Conservation (phyloP, 2,113 vertebrate genomes). For the Notiomystis cincta region DNA sequence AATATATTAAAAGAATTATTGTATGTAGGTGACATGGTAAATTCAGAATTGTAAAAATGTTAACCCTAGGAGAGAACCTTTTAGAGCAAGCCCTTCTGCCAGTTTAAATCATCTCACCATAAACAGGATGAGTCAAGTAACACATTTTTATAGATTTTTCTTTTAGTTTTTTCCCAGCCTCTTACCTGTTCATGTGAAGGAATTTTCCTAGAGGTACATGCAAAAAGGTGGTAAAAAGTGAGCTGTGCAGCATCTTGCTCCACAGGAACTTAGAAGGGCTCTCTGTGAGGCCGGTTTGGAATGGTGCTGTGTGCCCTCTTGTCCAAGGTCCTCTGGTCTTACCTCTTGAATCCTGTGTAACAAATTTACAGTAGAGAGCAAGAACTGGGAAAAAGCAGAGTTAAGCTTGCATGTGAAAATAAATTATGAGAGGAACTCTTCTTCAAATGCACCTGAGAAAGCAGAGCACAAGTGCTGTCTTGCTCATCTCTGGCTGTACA, state of each 20-base stretch:
- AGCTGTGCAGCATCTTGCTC: neutral
- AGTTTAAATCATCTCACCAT: neutral
- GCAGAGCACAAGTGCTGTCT: neutral
- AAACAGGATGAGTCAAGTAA: neutral
- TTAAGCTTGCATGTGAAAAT: neutral
- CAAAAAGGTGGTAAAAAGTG: neutral
- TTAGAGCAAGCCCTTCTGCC: neutral
- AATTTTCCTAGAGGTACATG: neutral
- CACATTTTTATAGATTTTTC: neutral
- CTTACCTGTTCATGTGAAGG: neutral
- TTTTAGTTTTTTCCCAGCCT: neutral
- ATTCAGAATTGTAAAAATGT: neutral
- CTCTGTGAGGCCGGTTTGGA: neutral
- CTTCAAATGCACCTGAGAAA: neutral
- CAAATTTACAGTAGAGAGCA: neutral
- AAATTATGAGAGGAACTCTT: neutral
- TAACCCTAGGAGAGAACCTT: neutral
- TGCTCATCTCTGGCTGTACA: neutral
- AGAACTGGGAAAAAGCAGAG: neutral
- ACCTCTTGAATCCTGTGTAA: neutral
- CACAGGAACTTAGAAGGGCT: neutral
- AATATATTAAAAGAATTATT: neutral
- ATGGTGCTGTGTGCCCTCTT: neutral
- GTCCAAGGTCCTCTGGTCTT: neutral
- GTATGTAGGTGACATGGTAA: neutral